Base-by-base conservation (phyloP, 2,797 vertebrate species). In the Helarctos malayanus region DNA sequence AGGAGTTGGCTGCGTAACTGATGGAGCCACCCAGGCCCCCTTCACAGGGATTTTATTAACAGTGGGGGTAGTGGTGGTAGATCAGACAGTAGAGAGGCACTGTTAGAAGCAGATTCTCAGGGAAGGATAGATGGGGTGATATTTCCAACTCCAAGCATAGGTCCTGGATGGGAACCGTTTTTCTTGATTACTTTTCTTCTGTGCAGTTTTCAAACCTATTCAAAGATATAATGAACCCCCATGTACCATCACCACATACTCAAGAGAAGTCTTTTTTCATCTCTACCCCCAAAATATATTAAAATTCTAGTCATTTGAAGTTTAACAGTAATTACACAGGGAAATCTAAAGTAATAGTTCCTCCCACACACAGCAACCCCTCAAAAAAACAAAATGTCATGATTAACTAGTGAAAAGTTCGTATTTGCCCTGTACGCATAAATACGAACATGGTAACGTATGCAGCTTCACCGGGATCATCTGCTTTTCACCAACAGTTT, bases 311-410 rank as follows among this genome's bases (percentile, higher is more conserved):
- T 38, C 54, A 86, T 82, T 90, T 91, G 82, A 79, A 87, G 35
- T 87, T 84, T 73, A 92, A 69, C n/a, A 54, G 61, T 82, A 61
- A 84, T 84, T 88, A 89, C 75, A 68, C 45, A 81, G 41, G 38
- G 56, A 76, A 92, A 49, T 85, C 45, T 94, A 80, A 95, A 83
- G 5, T 59, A 87, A 47, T 82, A 54, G 21, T 59, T 63, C 18
- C 18, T 69, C 10, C 75, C 3, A 91, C n/a, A 54, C 25, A 45
- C n/a, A 6, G 5, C 45, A 12, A 4, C n/a, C 14, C 49, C 52
- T 89, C 32, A 80, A 71, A 93, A 78, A 93, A 57, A 47, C 89
- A 78, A 88, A 73, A 45, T 8, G 2, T 59, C 23, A 47, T 54
- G 10, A 25, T 76, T 68, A 73, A 23, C 25, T 71, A 95, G 18